Conservation (phyloP, 1,140 invertebrate genomes). For the Metopolophium dirhodum region DNA sequence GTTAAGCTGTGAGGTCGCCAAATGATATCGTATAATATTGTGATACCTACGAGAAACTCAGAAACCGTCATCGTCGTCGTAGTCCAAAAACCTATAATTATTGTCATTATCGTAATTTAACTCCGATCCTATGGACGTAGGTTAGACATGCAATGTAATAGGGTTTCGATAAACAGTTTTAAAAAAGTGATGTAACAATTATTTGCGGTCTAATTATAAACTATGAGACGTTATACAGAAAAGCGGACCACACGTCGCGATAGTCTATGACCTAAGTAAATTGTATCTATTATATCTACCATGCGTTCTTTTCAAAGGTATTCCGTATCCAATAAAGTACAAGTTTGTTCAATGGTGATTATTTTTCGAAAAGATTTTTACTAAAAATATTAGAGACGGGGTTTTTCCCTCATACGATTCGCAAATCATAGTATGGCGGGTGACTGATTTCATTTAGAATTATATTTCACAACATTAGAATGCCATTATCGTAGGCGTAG, state of each 20-base stretch:
- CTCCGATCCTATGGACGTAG: background rate
- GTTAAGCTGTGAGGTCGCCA: background rate
- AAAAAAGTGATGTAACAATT: background rate
- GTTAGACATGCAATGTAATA: background rate
- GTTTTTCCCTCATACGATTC: background rate
- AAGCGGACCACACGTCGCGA: background rate
- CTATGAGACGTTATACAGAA: background rate
- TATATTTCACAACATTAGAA: background rate
- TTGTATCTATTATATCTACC: background rate
- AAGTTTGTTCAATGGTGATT: background rate
- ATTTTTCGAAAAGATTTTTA: background rate
- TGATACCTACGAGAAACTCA: background rate
- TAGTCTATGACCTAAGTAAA: background rate
- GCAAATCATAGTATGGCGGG: background rate
- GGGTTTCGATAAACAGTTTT: background rate
- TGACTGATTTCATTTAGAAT: background rate
- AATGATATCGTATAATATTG: background rate
- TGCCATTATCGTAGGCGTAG: background rate
- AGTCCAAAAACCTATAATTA: slow-evolving; percentile 27
- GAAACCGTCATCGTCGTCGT: background rate
- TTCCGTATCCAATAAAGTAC: background rate
- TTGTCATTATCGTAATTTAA: background rate
- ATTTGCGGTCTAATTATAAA: background rate
- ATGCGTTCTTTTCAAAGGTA: background rate
- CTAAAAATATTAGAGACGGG: background rate